These are phyloP conservation scores for Sparus aurata DNA, from an alignment of 2,797 vertebrate species.

Conservation along the genomic window DNA sequence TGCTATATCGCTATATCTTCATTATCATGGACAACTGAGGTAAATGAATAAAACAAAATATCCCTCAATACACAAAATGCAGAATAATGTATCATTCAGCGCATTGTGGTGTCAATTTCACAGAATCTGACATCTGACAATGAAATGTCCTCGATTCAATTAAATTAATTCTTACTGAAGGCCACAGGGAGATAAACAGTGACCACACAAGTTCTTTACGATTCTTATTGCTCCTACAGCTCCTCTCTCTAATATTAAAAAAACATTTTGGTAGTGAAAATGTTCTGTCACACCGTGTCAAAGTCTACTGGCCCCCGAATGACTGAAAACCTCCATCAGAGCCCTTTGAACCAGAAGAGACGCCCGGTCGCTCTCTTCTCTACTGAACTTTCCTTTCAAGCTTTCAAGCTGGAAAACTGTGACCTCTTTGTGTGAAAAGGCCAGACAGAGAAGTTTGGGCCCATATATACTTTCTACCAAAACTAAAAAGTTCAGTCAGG, in stretches of 20 bases:
- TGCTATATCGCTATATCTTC: too few species aligned
- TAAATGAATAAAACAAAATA: too few species aligned
- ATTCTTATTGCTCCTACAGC: background rate
- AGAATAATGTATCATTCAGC: too few species aligned
- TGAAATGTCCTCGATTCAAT: too few species aligned
- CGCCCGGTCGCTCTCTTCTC: slow-evolving; percentile 2
- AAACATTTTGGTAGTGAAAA: background rate
- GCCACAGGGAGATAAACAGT: background rate
- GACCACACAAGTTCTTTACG: background rate
- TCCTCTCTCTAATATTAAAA: background rate
- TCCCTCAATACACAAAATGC: too few species aligned
- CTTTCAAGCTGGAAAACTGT: background rate
- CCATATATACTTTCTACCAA: background rate
- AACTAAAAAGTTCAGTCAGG: background rate
- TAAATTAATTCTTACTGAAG: too few species aligned
- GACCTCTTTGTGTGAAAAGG: background rate
- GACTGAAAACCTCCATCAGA: slow-evolving; percentile 48
- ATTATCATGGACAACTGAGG: too few species aligned
- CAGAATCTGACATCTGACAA: too few species aligned
- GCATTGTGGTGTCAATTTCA: too few species aligned
- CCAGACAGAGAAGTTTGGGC: background rate
- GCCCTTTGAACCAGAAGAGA: slow-evolving; percentile 37
- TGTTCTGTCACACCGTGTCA: background rate
- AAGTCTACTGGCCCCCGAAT: slow-evolving; percentile 22
- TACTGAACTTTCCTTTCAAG: background rate